Base-by-base conservation (phyloP, 2,888 invertebrate species). In the Acrobasis suavella region DNA sequence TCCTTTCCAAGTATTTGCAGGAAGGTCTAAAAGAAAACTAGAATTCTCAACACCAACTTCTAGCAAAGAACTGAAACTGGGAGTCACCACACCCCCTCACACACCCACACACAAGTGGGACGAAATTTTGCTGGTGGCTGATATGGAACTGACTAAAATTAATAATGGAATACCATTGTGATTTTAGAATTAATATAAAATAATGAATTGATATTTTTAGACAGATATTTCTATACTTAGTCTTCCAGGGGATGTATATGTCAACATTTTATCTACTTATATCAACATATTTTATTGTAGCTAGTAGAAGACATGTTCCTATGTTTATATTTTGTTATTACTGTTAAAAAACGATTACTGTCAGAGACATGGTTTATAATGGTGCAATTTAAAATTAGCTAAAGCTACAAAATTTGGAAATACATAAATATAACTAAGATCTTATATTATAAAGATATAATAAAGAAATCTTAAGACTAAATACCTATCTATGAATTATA, bases 141-240 rank as follows among this genome's bases (percentile, higher is more conserved):
- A 93, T 75, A 93, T 93, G 93, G 93, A 94, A 82, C 87, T 93
- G 76, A 90, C 85, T 84, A 93, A 90, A 83, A 90, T 93, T 78
- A 93, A 93, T 78, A 91, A 87, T 85, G 87, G 86, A 72, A 77
- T 83, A 74, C 76, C 81, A 72, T 81, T 87, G 85, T 90, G 84
- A 89, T 77, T 72, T 64, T 64, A 56, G 39, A 59, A 50, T 17
- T 49, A 60, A 58, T 63, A 64, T 67, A 63, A 64, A 72, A 72
- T 72, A 70, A 74, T 68, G 65, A 75, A 73, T 70, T 72, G 69
- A 75, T 74, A 76, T 78, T 80, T 79, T 77, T 80, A 80, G 78
- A 82, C 65, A 72, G 73, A 73, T 73, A 75, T 78, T 80, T 77
- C 70, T 79, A 71, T 77, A 74, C 62, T 62, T 77, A 78, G 87